phyloP scores from a whole-genome alignment of 2,888 invertebrate genomes.

The Drosophila nigricruria region DNA sequence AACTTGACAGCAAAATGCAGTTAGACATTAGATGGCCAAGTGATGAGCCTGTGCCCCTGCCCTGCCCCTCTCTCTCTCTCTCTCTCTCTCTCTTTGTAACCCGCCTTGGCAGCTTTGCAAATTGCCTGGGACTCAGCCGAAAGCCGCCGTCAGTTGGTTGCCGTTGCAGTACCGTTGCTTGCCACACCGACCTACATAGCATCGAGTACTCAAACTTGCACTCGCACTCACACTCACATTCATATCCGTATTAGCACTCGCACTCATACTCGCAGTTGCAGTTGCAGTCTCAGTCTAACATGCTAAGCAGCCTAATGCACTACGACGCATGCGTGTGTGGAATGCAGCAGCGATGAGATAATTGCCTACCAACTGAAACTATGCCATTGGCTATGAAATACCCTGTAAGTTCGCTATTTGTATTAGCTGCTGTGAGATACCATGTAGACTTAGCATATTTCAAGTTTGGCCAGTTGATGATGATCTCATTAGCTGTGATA shows the following conservation, averaged over 20 bases:
- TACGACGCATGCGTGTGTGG: conserved; percentile 59
- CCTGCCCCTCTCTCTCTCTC: background rate
- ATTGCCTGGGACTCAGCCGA: conserved; percentile 58
- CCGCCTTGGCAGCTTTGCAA: conserved; percentile 56
- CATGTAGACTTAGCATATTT: conserved; percentile 16
- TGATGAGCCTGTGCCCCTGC: conserved; percentile 58
- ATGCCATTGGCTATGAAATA: background rate
- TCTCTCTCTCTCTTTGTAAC: too few relatives aligned
- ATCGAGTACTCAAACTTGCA: conserved; percentile 49
- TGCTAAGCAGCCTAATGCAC: conserved; percentile 61
- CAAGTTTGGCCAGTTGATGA: background rate
- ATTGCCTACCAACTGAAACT: conserved; percentile 57
- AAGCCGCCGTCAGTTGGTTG: conserved; percentile 56
- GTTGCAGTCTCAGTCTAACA: conserved; percentile 31
- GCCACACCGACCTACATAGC: conserved; percentile 78
- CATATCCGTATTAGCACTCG: conserved; percentile 14
- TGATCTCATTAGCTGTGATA: background rate
- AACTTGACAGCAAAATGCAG: conserved; percentile 74
- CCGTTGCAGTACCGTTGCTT: conserved; percentile 69
- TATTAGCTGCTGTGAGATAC: conserved; percentile 3
- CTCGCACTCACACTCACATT: conserved; percentile 18
- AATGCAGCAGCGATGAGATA: conserved; percentile 69
- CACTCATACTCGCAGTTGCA: conserved; percentile 16
- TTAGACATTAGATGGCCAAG: conserved; percentile 75
- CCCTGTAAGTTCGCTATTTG: background rate